Conservation (phyloP, 2,888 invertebrate species). For the Eupithecia vulgata region DNA sequence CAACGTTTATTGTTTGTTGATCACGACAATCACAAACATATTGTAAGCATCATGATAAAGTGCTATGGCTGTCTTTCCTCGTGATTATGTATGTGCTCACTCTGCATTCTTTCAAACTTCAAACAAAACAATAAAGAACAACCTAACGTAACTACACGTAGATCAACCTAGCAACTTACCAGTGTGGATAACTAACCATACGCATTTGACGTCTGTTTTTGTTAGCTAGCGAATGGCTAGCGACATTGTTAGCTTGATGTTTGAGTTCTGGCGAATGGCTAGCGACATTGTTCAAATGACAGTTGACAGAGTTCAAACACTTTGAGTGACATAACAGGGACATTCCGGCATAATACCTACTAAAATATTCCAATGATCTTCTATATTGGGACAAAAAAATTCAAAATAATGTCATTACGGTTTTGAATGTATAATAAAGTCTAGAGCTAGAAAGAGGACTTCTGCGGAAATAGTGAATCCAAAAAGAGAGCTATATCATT, state of each 20-base stretch:
- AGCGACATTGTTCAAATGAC: background rate
- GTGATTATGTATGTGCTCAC: background rate
- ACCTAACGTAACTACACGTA: background rate
- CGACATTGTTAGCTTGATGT: no score
- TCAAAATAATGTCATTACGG: no score
- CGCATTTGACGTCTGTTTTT: background rate
- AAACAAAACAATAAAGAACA: background rate
- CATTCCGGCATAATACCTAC: background rate
- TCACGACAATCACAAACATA: background rate
- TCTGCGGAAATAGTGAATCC: background rate
- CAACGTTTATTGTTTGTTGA: background rate
- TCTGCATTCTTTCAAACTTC: background rate
- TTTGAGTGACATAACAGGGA: conserved; percentile 1
- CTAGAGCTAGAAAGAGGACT: background rate
- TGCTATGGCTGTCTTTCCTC: background rate
- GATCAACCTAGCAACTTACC: background rate
- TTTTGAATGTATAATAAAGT: no score
- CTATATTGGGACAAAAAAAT: background rate
- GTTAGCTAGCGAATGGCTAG: background rate
- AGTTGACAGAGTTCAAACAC: background rate
- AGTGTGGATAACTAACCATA: background rate
- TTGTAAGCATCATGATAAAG: background rate
- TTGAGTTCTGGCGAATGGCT: no score
- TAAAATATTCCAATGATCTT: background rate
- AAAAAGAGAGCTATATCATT: background rate